Evolutionary conservation across 2,797 vertebrate species (phyloP).

Genomic region (Nyctibius grandis): DNA sequence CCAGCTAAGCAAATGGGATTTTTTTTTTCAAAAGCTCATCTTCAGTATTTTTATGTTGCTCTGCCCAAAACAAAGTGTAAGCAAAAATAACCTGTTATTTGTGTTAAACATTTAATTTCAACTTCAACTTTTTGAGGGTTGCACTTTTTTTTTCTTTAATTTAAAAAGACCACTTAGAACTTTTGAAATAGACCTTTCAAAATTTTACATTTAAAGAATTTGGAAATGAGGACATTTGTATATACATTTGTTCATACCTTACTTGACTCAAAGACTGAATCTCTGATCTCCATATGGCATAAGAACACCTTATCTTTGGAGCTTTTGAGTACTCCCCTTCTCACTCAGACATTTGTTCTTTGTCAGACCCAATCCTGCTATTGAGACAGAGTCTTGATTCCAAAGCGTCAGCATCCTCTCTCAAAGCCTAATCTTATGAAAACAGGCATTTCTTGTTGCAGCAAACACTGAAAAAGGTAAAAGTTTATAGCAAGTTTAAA

Average conservation of each 20-base stretch:
- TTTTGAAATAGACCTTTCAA: neutral
- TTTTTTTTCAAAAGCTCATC: neutral
- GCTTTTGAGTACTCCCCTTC: neutral
- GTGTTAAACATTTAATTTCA: neutral
- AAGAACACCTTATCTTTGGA: neutral
- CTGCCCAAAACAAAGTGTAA: neutral
- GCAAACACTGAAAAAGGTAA: neutral
- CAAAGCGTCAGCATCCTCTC: neutral
- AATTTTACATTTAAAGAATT: neutral
- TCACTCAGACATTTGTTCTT: neutral
- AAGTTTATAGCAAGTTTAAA: neutral
- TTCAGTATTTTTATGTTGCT: neutral
- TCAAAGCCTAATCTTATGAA: neutral
- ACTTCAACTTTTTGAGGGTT: neutral
- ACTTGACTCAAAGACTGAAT: neutral
- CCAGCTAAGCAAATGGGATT: neutral
- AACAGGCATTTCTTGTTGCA: neutral
- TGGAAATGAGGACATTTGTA: neutral
- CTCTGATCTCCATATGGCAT: neutral
- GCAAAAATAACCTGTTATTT: neutral
- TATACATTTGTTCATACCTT: neutral
- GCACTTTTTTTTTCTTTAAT: neutral
- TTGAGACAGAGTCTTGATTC: neutral
- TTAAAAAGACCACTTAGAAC: neutral
- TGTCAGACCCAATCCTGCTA: neutral